Percentiles rank a stretch among this genome's conserved stretches.
Conservation (phyloP, 2,113 vertebrate genomes). For the Origma solitaria region DNA sequence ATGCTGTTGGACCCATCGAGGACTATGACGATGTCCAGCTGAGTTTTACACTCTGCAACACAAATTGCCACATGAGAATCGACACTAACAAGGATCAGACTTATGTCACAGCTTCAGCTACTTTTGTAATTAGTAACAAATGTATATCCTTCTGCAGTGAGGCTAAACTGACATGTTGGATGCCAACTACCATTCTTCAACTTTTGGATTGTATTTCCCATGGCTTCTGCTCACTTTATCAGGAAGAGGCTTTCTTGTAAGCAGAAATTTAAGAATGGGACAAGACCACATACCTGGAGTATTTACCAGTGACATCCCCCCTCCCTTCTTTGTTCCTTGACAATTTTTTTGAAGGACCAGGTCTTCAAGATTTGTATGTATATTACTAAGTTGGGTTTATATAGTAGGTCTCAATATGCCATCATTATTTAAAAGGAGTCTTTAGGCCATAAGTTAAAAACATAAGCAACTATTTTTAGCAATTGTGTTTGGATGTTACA, state of each 20-base stretch:
- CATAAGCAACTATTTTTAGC: slow-evolving; percentile 55
- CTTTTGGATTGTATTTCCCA: neutral
- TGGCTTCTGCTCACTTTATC: neutral
- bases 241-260: neutral
- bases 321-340: neutral
- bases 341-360: neutral
- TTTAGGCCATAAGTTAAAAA: slow-evolving; percentile 35
- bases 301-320: neutral
- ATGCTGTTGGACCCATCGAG: slow-evolving; percentile 97
- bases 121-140: neutral
- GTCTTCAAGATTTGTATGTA: neutral
- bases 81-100: neutral
- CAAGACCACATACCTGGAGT: neutral
- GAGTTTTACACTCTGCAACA: slow-evolving; percentile 84
- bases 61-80: neutral
- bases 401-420: neutral
- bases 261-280: neutral
- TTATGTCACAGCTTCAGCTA: neutral
- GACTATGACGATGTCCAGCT: slow-evolving; percentile 91
- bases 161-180: neutral
- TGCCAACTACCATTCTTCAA: neutral
- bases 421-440: neutral
- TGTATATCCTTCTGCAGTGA: neutral
- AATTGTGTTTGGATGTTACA: slow-evolving; percentile 27
- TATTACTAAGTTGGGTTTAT: neutral